Percentiles rank a stretch among this genome's conserved stretches.
These are phyloP conservation scores for Vanacampus margaritifer DNA, from an alignment of 2,113 vertebrate genomes.

Conservation along the genomic window DNA sequence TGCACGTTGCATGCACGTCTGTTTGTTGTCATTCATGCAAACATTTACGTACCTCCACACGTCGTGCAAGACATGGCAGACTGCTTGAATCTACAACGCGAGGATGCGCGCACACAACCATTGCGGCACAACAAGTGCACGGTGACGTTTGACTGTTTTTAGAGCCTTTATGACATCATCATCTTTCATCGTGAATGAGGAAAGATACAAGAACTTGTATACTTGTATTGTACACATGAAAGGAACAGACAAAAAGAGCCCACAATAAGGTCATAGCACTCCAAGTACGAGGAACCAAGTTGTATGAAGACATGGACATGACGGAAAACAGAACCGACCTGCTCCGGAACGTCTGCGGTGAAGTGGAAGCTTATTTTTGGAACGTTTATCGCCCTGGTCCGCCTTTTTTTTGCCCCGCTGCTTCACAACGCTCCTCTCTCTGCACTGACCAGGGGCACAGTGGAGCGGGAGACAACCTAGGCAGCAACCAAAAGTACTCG, in stretches of 20 bases:
- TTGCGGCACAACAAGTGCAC: conserved; percentile 7
- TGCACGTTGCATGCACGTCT: background rate
- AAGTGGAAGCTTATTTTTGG: conserved; percentile 45
- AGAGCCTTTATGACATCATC: conserved; percentile 1
- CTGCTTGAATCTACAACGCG: background rate
- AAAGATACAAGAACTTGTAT: background rate
- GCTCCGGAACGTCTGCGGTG: conserved; percentile 27
- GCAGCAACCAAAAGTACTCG: conserved; percentile 51
- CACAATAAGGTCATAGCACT: background rate
- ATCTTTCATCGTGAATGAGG: conserved; percentile 5
- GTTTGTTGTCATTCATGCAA: background rate
- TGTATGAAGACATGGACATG: background rate
- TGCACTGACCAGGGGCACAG: conserved; percentile 45
- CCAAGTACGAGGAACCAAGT: background rate
- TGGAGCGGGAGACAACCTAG: conserved; percentile 44
- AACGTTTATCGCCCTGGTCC: background rate
- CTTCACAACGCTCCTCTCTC: conserved; percentile 17
- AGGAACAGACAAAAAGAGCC: background rate
- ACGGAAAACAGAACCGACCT: conserved; percentile 40
- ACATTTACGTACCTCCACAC: background rate
- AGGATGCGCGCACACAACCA: background rate
- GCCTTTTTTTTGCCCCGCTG: background rate
- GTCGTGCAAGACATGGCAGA: background rate
- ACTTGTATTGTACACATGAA: background rate
- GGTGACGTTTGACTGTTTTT: background rate